Percentiles rank a stretch among this genome's conserved stretches.
Evolutionary conservation across 2,113 vertebrate genomes (phyloP).

Genomic region (Crocuta crocuta): DNA sequence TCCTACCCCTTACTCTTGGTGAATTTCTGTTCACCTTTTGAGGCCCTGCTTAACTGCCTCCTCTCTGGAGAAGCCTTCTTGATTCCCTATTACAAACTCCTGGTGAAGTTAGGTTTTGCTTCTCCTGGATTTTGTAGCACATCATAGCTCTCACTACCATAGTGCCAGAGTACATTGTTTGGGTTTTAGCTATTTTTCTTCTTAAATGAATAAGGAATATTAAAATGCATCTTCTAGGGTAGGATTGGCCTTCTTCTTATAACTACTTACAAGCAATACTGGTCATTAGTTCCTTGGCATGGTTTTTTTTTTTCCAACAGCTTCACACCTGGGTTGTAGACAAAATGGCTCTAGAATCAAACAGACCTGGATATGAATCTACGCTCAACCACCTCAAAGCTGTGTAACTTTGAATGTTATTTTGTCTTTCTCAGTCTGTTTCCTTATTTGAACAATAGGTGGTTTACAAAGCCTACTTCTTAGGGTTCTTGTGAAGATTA

Average conservation of each 20-base stretch:
- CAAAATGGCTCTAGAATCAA: not conserved
- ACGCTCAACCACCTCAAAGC: not conserved
- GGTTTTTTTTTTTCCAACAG: not conserved
- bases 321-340: not conserved
- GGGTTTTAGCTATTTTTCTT: slow-evolving; percentile 11
- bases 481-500: not conserved
- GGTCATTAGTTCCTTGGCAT: not conserved
- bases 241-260: not conserved
- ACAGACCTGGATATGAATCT: not conserved
- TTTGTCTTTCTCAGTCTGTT: not conserved
- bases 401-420: not conserved
- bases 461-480: not conserved
- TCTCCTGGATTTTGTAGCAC: not conserved
- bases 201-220: not conserved
- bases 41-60: not conserved
- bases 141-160: not conserved
- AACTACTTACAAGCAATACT: not conserved
- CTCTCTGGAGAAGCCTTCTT: not conserved
- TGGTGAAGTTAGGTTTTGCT: not conserved
- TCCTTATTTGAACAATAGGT: not conserved
- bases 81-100: not conserved
- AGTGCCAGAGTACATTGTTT: not conserved
- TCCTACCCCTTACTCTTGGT: not conserved
- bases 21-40: not conserved
- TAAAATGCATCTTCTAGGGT: not conserved